Evolutionary conservation across 2,888 invertebrate genomes (phyloP).

Genomic region (Hymenopus coronatus): DNA sequence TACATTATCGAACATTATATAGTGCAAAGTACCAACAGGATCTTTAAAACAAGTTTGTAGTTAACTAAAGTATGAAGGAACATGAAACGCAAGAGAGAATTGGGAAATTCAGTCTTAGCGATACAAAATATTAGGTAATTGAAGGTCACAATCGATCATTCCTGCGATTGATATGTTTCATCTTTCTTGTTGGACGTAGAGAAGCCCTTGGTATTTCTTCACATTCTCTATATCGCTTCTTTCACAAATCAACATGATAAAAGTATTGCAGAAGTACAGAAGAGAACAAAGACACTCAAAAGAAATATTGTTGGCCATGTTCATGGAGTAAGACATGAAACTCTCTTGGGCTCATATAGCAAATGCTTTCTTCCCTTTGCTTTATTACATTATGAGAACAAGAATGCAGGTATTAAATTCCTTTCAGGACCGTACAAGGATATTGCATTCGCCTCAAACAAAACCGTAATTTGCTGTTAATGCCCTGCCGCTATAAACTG

Average conservation of each 20-base stretch:
- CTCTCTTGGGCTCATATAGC: neutral
- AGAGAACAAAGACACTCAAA: neutral
- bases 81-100: neutral
- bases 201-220: neutral
- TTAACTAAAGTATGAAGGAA: neutral
- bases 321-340: neutral
- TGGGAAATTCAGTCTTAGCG: neutral
- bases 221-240: neutral
- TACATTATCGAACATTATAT: too few relatives aligned
- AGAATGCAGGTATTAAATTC: neutral
- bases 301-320: neutral
- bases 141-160: neutral
- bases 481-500: too few relatives aligned
- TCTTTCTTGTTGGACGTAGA: neutral
- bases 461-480: too few relatives aligned
- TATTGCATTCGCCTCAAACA: neutral
- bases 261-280: neutral
- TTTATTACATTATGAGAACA: neutral
- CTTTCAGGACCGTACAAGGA: neutral
- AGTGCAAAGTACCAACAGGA: too few relatives aligned
- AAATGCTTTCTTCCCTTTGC: neutral
- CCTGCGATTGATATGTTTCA: neutral
- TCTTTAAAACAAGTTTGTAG: neutral
- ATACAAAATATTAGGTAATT: neutral
- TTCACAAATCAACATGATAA: neutral